Conservation (phyloP, 1,140 invertebrate species). For the Vanessa tameamea region DNA sequence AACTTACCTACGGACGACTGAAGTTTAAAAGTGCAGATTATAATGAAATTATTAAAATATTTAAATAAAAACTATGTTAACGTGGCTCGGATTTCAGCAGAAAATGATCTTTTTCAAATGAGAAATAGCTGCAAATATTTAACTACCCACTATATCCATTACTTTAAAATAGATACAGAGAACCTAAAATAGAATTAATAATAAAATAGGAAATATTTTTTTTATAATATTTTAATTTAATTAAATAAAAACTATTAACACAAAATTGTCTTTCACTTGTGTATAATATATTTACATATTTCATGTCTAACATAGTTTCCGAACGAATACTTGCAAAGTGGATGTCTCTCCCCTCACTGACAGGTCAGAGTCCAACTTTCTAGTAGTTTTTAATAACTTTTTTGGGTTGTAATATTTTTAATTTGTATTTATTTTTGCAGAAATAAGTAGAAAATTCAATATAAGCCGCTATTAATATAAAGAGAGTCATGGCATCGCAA, state of each 20-base stretch:
- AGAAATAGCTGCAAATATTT: not conserved
- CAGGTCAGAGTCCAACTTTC: slow-evolving; percentile 76
- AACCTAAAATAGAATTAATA: not conserved
- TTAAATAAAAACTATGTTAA: not conserved
- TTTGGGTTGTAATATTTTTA: slow-evolving; percentile 20
- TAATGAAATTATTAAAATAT: not conserved
- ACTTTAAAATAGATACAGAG: not conserved
- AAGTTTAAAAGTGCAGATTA: not conserved
- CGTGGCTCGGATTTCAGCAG: not conserved
- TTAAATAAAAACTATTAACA: no score
- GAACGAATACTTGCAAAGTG: not conserved
- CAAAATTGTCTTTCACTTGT: not conserved
- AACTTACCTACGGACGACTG: not conserved
- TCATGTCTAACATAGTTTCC: slow-evolving; percentile 22
- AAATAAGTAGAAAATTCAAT: slow-evolving; percentile 13
- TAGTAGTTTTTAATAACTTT: slow-evolving; percentile 37
- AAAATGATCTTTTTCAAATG: not conserved
- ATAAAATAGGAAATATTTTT: no score
- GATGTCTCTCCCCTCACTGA: slow-evolving; percentile 28
- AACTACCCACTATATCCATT: slow-evolving; percentile 3
- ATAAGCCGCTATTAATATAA: not conserved
- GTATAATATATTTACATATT: not conserved
- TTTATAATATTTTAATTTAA: no score
- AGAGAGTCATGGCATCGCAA: slow-evolving; percentile 65
- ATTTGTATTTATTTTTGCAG: slow-evolving; percentile 17